These are phyloP conservation scores for Aspiorhynchus laticeps DNA, from an alignment of 2,113 vertebrate species.

Conservation along the genomic window DNA sequence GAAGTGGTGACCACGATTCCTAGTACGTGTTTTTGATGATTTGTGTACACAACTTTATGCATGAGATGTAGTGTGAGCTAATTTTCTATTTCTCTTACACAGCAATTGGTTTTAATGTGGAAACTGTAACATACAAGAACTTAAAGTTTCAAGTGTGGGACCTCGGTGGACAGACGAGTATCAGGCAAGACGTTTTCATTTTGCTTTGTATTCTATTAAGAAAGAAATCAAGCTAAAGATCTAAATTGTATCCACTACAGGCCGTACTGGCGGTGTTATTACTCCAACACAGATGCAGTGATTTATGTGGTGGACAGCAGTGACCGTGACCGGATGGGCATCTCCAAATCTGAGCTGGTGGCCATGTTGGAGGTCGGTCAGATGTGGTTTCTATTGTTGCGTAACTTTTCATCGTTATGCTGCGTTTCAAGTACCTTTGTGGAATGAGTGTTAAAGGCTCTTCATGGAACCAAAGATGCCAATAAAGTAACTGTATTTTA, in stretches of 20 bases:
- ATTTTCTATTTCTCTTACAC: constrained; percentile 54
- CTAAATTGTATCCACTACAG: constrained; percentile 67
- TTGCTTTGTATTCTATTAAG: background rate
- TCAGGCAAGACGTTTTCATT: constrained; percentile 78
- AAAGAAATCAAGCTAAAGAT: background rate
- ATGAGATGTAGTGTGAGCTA: background rate
- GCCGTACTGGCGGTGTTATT: constrained; percentile 98
- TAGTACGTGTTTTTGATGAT: constrained; percentile 78
- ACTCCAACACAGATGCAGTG: constrained; percentile 97
- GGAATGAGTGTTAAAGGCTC: too few species aligned
- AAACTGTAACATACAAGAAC: constrained; percentile 96
- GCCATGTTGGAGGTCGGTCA: constrained; percentile 92
- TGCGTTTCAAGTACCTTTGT: too few species aligned
- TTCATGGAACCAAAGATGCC: background rate
- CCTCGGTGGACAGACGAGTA: constrained; percentile 97
- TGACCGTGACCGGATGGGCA: constrained; percentile 95
- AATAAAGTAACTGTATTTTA: background rate
- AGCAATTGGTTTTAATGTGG: constrained; percentile 99
- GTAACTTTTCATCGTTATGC: background rate
- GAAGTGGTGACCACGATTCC: constrained; percentile 99
- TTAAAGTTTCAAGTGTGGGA: constrained; percentile 99
- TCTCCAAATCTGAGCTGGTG: constrained; percentile 96
- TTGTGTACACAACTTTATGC: background rate
- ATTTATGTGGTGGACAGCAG: constrained; percentile 99
- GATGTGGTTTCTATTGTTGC: background rate